Percentiles rank a stretch among this genome's conserved stretches.
phyloP scores from a whole-genome alignment of 2,888 invertebrate genomes.

The Diarsia dahlii region DNA sequence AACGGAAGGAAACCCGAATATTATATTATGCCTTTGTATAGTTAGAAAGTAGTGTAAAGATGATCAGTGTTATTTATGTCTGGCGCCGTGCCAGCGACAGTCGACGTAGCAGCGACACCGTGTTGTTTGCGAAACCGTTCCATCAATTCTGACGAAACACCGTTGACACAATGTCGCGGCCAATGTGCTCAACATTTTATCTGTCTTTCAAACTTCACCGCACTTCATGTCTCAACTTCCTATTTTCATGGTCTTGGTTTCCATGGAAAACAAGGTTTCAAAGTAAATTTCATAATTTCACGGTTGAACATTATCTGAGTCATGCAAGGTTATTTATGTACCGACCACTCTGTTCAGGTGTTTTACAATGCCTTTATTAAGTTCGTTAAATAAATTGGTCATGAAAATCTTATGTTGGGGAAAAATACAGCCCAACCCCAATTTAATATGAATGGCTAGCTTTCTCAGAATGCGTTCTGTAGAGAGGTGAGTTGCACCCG shows the following conservation, averaged over 20 bases:
- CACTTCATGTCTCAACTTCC: slow-evolving; percentile 48
- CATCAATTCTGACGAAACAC: slow-evolving; percentile 75
- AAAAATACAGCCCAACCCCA: slow-evolving; percentile 16
- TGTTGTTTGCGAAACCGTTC: slow-evolving; percentile 75
- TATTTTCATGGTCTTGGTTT: slow-evolving; percentile 40
- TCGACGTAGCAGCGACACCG: slow-evolving; percentile 61
- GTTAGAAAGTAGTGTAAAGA: slow-evolving; percentile 64
- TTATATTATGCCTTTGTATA: slow-evolving; percentile 21
- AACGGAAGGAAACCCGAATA: slow-evolving; percentile 36
- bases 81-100: slow-evolving; percentile 77
- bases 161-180: slow-evolving; percentile 68
- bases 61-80: slow-evolving; percentile 73
- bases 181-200: slow-evolving; percentile 64
- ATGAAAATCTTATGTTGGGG: not conserved
- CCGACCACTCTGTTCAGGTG: not conserved
- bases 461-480: slow-evolving; percentile 43
- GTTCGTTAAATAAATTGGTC: not conserved
- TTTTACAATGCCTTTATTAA: not conserved
- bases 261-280: slow-evolving; percentile 19
- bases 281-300: slow-evolving; percentile 12
- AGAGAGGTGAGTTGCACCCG: slow-evolving; percentile 50
- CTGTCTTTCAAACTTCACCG: slow-evolving; percentile 47
- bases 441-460: slow-evolving; percentile 46
- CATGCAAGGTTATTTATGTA: slow-evolving; percentile 5
- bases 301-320: slow-evolving; percentile 3